phyloP scores from a whole-genome alignment of 2,797 vertebrate genomes.

The Luscinia luscinia region DNA sequence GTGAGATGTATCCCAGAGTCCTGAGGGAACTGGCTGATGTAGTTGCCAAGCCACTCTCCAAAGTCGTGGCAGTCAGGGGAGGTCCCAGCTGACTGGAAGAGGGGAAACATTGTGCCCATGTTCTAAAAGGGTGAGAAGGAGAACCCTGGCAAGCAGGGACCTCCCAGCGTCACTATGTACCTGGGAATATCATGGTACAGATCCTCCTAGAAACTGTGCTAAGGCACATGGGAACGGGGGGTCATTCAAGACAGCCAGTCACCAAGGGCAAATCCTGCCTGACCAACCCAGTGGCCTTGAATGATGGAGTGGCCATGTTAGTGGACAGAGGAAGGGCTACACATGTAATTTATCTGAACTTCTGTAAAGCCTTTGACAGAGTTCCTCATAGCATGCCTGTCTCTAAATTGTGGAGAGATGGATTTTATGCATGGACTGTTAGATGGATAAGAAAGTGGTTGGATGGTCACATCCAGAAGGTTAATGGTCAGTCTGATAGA shows the following conservation, averaged over 20 bases:
- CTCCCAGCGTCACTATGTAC: background rate
- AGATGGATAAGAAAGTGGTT: background rate
- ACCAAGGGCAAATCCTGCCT: background rate
- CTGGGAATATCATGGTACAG: background rate
- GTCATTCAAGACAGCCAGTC: background rate
- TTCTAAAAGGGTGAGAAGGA: background rate
- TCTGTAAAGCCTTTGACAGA: background rate
- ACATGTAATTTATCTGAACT: background rate
- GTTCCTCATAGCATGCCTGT: background rate
- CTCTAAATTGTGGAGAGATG: background rate
- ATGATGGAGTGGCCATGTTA: background rate
- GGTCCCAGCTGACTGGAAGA: background rate
- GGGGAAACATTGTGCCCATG: background rate
- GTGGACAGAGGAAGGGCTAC: background rate
- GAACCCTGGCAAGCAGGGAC: accelerated
- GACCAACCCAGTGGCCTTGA: background rate
- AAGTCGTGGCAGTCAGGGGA: background rate
- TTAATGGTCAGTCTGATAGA: background rate
- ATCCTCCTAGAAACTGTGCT: background rate
- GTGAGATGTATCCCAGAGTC: background rate
- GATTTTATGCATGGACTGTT: background rate
- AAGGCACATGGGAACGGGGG: background rate
- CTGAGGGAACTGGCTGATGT: background rate
- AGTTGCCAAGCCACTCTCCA: background rate
- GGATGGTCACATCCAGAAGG: background rate